These are phyloP conservation scores for Tetragonisca angustula DNA, from an alignment of 2,888 invertebrate species.

Conservation along the genomic window DNA sequence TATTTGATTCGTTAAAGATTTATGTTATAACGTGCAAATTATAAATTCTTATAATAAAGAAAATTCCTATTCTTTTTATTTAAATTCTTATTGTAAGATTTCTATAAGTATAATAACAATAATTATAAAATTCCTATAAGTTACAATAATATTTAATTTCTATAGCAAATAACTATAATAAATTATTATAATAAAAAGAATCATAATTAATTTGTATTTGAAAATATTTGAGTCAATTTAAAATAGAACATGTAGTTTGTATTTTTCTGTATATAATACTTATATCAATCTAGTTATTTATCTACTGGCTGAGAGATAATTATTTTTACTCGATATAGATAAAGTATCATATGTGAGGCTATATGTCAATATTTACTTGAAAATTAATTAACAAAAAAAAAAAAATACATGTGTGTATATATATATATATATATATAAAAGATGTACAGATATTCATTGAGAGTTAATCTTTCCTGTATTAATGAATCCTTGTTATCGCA, in stretches of 20 bases:
- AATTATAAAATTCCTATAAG: too few species aligned
- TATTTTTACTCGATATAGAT: conserved; percentile 45
- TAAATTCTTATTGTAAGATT: too few species aligned
- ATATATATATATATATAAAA: neutral
- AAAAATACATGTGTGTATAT: neutral
- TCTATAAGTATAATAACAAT: too few species aligned
- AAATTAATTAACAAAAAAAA: neutral
- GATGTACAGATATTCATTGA: neutral
- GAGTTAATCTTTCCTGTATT: neutral
- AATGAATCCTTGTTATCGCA: neutral
- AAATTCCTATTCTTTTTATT: too few species aligned
- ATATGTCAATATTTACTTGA: conserved; percentile 2
- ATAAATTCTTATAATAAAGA: neutral
- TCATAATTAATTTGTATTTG: neutral
- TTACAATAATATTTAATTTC: too few species aligned
- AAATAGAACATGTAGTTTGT: neutral
- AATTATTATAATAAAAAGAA: neutral
- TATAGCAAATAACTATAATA: too few species aligned
- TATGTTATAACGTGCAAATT: neutral
- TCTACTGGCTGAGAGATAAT: conserved; percentile 45
- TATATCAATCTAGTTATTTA: conserved; percentile 22
- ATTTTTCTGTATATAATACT: neutral
- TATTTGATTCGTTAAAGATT: neutral
- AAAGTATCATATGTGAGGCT: conserved; percentile 8
- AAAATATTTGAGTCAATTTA: neutral